These are phyloP conservation scores for Criorhina ranunculi DNA, from an alignment of 2,888 invertebrate genomes.

Conservation along the genomic window DNA sequence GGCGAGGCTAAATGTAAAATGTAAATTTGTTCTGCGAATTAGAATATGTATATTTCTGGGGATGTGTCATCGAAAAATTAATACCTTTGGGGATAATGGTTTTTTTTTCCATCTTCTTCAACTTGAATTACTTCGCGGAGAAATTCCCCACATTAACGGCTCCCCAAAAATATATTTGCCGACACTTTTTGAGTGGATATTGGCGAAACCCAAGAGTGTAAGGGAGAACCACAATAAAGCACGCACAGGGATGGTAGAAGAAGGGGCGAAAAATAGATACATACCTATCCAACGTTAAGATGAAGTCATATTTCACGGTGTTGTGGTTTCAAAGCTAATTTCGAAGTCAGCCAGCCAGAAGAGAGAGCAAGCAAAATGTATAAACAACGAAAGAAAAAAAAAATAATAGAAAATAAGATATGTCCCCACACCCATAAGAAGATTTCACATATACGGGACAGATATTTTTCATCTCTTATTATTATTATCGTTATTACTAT, in stretches of 20 bases:
- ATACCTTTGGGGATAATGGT: constrained; percentile 48
- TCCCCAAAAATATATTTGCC: constrained; percentile 19
- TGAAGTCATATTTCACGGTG: constrained; percentile 76
- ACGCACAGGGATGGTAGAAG: constrained; percentile 18
- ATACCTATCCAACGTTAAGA: constrained; percentile 61
- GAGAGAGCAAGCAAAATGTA: constrained; percentile 57
- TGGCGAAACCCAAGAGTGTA: not conserved
- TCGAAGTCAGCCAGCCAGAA: constrained; percentile 70
- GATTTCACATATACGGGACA: not conserved
- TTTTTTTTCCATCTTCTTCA: not conserved
- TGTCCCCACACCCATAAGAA: constrained; percentile 41
- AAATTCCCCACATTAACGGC: not conserved
- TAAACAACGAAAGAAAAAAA: constrained; percentile 22
- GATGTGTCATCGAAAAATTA: constrained; percentile 56
- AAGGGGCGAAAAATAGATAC: constrained; percentile 25
- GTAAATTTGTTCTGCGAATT: constrained; percentile 67
- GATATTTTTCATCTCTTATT: not conserved
- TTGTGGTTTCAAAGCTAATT: constrained; percentile 72
- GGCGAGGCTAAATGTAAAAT: constrained; percentile 45
- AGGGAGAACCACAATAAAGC: constrained; percentile 19
- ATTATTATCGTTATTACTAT: not conserved
- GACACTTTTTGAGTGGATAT: constrained; percentile 26
- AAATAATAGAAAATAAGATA: constrained; percentile 45
- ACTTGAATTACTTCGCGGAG: constrained; percentile 17
- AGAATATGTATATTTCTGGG: constrained; percentile 11